These are phyloP conservation scores for Felis chaus DNA, from an alignment of 2,113 vertebrate genomes.

Conservation along the genomic window DNA sequence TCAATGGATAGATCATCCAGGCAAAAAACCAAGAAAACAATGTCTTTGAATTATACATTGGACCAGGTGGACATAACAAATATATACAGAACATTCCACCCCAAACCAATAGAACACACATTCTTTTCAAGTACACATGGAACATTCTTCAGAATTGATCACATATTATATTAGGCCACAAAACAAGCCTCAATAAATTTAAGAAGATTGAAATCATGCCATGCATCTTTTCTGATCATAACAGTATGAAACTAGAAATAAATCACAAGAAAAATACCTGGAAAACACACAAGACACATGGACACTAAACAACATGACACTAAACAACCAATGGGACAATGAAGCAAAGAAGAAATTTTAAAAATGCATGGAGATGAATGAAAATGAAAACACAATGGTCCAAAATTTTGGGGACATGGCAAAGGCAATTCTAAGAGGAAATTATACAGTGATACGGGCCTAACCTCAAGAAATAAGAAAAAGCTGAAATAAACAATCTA, in stretches of 20 bases:
- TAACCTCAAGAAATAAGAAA: background rate
- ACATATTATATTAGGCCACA: background rate
- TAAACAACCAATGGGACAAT: background rate
- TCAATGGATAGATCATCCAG: background rate
- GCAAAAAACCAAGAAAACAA: background rate
- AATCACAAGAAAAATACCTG: background rate
- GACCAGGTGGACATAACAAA: background rate
- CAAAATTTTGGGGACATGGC: background rate
- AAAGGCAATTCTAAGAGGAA: background rate
- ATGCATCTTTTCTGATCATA: background rate
- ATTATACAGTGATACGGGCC: background rate
- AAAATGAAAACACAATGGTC: background rate
- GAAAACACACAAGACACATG: background rate
- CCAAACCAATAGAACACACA: background rate
- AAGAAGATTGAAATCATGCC: background rate
- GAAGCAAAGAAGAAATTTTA: background rate
- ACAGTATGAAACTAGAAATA: background rate
- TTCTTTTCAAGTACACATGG: background rate
- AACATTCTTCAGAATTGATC: background rate
- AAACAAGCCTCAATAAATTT: background rate
- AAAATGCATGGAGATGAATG: background rate
- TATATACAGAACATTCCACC: background rate
- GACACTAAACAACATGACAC: background rate
- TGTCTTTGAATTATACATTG: background rate
- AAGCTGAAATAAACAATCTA: background rate